A percentile compares a stretch with the other conserved stretches of the same genome.
Evolutionary conservation across 2,888 invertebrate genomes (phyloP).

Genomic region (Drosophila kambysellisi): DNA sequence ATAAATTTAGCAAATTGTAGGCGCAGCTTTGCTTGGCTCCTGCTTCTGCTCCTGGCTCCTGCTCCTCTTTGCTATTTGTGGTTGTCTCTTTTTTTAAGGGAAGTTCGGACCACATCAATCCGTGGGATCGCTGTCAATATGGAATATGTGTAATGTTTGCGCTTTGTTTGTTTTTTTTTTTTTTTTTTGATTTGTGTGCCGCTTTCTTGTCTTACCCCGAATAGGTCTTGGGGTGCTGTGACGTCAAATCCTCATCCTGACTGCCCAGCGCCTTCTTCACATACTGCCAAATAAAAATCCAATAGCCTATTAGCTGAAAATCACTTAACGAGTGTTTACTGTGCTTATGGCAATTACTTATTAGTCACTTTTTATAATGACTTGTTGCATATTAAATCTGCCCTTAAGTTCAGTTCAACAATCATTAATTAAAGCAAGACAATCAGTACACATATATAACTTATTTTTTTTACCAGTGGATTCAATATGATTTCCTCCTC

Average conservation of each 20-base stretch:
- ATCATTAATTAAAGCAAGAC: not conserved
- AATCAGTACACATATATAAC: not conserved
- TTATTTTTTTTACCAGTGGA: slow-evolving; percentile 87
- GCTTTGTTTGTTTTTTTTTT: not conserved
- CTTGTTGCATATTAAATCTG: not conserved
- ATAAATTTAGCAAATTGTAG: slow-evolving; percentile 33
- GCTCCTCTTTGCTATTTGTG: slow-evolving; percentile 33
- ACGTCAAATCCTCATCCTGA: slow-evolving; percentile 87
- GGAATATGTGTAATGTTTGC: slow-evolving; percentile 21
- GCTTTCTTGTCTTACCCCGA: slow-evolving; percentile 76
- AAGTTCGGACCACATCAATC: slow-evolving; percentile 72
- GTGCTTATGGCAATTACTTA: not conserved
- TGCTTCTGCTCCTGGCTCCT: slow-evolving; percentile 3
- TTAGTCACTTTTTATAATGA: not conserved
- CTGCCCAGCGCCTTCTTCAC: slow-evolving; percentile 88
- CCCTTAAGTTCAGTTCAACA: slow-evolving; percentile 1
- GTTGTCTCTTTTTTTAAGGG: slow-evolving; percentile 21
- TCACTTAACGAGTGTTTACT: not conserved
- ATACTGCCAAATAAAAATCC: slow-evolving; percentile 85
- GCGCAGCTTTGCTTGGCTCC: not conserved
- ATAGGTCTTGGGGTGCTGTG: slow-evolving; percentile 84
- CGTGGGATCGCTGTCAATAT: slow-evolving; percentile 81
- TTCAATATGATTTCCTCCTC: slow-evolving; percentile 97
- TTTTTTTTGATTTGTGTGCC: not conserved
- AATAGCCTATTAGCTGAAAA: not conserved